Evolutionary conservation across 2,113 vertebrate genomes (phyloP).

Genomic region (Cochlearius cochlearius): DNA sequence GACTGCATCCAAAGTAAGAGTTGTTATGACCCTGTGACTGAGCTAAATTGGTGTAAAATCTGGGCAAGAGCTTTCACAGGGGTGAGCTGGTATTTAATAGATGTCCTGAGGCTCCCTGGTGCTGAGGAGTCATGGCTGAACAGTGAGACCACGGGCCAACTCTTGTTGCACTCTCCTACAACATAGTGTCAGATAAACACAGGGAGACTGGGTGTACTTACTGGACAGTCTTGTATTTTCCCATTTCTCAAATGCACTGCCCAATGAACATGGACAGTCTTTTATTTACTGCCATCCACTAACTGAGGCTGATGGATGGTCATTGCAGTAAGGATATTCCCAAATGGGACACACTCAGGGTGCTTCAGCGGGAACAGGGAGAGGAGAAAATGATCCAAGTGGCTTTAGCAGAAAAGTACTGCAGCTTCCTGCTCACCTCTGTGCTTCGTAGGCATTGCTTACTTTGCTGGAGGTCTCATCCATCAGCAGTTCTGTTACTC

Average conservation of each 20-base stretch:
- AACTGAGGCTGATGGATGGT: background rate
- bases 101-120: background rate
- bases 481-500: background rate
- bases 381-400: background rate
- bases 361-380: background rate
- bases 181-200: background rate
- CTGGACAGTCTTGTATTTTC: background rate
- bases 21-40: background rate
- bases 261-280: background rate
- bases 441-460: background rate
- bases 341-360: accelerated
- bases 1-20: background rate
- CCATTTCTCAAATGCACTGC: background rate
- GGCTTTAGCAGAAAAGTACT: background rate
- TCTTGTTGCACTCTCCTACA: background rate
- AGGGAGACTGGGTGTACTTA: background rate
- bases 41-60: background rate
- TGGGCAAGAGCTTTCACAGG: background rate
- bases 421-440: background rate
- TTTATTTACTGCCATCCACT: background rate
- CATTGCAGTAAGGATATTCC: background rate
- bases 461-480: background rate
- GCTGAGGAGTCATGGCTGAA: background rate
- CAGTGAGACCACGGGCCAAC: background rate
- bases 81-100: background rate